Conservation (phyloP, 2,113 vertebrate species). For the Macaca nemestrina region DNA sequence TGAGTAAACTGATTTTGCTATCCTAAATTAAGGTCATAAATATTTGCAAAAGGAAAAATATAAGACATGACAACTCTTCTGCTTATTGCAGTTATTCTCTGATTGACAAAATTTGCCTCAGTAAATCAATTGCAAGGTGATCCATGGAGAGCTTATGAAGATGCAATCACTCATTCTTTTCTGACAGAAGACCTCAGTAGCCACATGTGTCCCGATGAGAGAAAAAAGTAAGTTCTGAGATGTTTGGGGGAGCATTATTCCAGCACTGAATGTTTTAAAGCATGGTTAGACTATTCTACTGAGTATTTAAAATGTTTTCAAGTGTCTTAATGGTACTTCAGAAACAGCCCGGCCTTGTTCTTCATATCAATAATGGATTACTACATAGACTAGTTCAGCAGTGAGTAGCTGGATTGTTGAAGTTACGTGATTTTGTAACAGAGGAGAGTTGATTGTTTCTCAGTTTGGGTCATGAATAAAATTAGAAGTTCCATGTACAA, state of each 20-base stretch:
- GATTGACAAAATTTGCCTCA: background rate
- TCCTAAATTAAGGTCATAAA: conserved; percentile 45
- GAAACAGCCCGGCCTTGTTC: background rate
- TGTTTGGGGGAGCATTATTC: background rate
- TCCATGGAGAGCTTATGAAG: background rate
- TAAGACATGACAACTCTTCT: background rate
- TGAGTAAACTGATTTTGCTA: conserved; percentile 24
- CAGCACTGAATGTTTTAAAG: background rate
- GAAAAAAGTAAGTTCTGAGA: background rate
- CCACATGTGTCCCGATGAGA: background rate
- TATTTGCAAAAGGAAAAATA: conserved; percentile 35
- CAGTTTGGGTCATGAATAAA: background rate
- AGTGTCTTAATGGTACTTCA: background rate
- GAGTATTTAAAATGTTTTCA: background rate
- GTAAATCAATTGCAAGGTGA: background rate
- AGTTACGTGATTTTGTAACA: background rate
- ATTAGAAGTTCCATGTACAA: background rate
- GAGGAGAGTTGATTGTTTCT: background rate
- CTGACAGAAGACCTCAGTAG: background rate
- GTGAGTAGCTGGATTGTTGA: background rate
- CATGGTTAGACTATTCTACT: background rate
- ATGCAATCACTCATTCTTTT: background rate
- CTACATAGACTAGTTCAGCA: background rate
- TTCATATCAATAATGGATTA: background rate
- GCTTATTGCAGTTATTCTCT: background rate